These are phyloP conservation scores for Hipparchia semele DNA, from an alignment of 2,888 invertebrate genomes.

Conservation along the genomic window DNA sequence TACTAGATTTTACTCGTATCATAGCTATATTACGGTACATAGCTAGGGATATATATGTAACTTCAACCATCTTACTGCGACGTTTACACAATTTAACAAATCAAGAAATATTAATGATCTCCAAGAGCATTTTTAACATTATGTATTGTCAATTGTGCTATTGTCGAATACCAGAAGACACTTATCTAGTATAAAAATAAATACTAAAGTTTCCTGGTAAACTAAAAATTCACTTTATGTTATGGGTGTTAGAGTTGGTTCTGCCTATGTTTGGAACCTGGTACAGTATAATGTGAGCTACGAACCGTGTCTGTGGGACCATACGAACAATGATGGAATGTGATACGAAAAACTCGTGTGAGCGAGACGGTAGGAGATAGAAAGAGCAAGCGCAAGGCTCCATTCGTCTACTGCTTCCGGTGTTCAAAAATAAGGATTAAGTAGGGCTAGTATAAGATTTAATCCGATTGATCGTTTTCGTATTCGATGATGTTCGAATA, in stretches of 20 bases:
- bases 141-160: too few species aligned
- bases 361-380: slow-evolving; percentile 45
- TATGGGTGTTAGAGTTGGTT: slow-evolving; percentile 46
- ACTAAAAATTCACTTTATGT: slow-evolving; percentile 36
- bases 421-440: slow-evolving; percentile 33
- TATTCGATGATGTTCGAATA: too few species aligned
- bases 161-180: too few species aligned
- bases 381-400: slow-evolving; percentile 29
- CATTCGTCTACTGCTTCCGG: slow-evolving; percentile 55
- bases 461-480: too few species aligned
- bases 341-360: slow-evolving; percentile 59
- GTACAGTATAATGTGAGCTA: slow-evolving; percentile 45
- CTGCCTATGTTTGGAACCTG: slow-evolving; percentile 36
- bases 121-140: too few species aligned
- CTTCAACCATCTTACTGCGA: too few species aligned
- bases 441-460: too few species aligned
- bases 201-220: not conserved
- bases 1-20: too few species aligned
- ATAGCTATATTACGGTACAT: too few species aligned
- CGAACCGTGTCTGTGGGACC: slow-evolving; percentile 71
- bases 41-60: too few species aligned
- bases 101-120: too few species aligned
- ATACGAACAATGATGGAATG: slow-evolving; percentile 74
- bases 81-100: too few species aligned
- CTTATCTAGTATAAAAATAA: slow-evolving; percentile 8